Percentiles rank a stretch among this genome's conserved stretches.
These are phyloP conservation scores for Nasalis larvatus DNA, from an alignment of 2,113 vertebrate genomes.

Conservation along the genomic window DNA sequence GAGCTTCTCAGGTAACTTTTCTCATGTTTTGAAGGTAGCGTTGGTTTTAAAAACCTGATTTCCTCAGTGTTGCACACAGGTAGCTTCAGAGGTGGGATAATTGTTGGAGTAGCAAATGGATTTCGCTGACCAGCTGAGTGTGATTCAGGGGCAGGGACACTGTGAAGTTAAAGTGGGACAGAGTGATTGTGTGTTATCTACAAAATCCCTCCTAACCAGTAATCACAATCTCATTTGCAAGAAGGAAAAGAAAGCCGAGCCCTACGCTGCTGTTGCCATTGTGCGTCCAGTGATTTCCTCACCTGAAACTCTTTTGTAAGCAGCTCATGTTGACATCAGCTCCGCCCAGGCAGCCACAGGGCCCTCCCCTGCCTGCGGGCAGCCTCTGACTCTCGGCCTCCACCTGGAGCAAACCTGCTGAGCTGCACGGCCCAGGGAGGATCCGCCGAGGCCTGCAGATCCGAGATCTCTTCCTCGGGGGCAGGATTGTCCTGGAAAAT, in stretches of 20 bases:
- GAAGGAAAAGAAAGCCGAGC: constrained; percentile 13
- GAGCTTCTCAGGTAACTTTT: neutral
- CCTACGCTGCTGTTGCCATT: neutral
- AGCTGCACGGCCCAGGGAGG: constrained; percentile 49
- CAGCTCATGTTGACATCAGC: constrained; percentile 33
- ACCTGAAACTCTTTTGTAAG: constrained; percentile 69
- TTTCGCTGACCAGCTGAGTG: neutral
- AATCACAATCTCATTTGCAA: constrained; percentile 43
- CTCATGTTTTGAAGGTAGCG: neutral
- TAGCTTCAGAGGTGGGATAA: neutral
- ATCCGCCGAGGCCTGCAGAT: constrained; percentile 58
- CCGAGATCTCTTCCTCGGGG: constrained; percentile 82
- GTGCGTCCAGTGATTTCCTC: constrained; percentile 49
- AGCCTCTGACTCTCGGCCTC: constrained; percentile 32
- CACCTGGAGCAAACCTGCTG: neutral
- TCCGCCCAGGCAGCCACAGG: neutral
- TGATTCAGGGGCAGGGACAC: constrained; percentile 15
- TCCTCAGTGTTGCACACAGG: neutral
- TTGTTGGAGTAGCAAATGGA: neutral
- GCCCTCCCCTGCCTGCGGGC: constrained; percentile 39
- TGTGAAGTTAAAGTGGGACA: neutral
- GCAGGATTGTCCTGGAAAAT: constrained; percentile 83
- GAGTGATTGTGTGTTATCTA: neutral
- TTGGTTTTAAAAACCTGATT: neutral
- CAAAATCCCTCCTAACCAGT: neutral